Evolutionary conservation across 2,113 vertebrate species (phyloP).

Genomic region (Perca fluviatilis): DNA sequence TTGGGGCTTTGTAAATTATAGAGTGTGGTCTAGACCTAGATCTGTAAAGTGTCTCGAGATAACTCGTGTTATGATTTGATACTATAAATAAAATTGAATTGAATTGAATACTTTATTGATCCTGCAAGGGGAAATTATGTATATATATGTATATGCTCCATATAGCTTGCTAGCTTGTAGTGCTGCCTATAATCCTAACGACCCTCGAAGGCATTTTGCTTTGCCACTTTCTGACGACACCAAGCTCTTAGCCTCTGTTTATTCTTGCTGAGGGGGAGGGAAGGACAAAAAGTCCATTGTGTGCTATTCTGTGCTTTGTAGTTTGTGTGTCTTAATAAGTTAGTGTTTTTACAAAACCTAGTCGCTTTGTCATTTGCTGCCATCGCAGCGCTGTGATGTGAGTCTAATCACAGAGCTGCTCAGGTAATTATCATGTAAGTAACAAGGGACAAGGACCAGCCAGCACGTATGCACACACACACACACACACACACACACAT

Average conservation of each 20-base stretch:
- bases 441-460: constrained; percentile 27
- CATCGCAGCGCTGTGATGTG: constrained; percentile 32
- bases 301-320: not conserved
- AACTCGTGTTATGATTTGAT: no score
- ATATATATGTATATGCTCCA: no score
- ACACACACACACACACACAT: not conserved
- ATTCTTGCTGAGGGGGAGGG: constrained; percentile 7
- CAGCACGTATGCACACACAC: not conserved
- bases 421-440: constrained; percentile 57
- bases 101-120: no score
- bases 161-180: not conserved
- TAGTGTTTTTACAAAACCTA: constrained; percentile 39
- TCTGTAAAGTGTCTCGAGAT: no score
- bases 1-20: no score
- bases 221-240: not conserved
- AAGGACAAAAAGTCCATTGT: not conserved
- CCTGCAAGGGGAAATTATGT: no score
- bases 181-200: not conserved
- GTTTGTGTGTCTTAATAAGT: not conserved
- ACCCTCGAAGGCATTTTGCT: not conserved
- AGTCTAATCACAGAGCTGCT: constrained; percentile 55
- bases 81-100: no score
- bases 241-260: not conserved
- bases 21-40: no score
- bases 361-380: constrained; percentile 32